Evolutionary conservation across 2,797 vertebrate genomes (phyloP), one percentile per base, ranked within the genome.

Genomic region (Typhlichthys eigenmanni): DNA sequence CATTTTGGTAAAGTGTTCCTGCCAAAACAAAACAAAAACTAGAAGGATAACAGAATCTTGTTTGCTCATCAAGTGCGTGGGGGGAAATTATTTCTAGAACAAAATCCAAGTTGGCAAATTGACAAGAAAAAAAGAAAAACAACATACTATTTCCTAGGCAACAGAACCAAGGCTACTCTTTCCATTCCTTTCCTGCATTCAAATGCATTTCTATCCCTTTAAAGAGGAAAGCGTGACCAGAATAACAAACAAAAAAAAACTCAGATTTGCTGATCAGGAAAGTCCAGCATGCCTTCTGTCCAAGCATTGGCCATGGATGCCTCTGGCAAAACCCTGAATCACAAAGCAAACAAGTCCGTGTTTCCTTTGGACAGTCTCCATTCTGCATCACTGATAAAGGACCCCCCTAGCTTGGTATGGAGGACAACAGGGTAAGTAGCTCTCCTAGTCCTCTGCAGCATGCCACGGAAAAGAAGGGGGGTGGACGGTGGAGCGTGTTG

Each of bases 251-350:
- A 47, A 5, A 47, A 47, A 17, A 47, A 63, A 85, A 55, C 59
- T 73, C 64, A 60, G 64, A 72, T 75, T 69, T 70, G 55, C 8
- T 83, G 64, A 81, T 74, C 53, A 79, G 69, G 58, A 61, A 5
- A 68, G 69, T 74, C 62, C 64, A 16, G 75, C 63, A 72, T 17
- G 60, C 56, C 38, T 80, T 74, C 48, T 46, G 78, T 75, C 51
- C 68, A 67, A 24, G 64, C 60, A 47, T 60, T 57, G 76, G 75
- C 81, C 56, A 58, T 17, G 3, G 69, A 24, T 49, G 78, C 73
- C 72, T 83, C 75, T 78, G 78, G 74, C 70, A 76, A 76, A 60
- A 69, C 88, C 88, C 88, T 82, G 87, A 91, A 85, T 84, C 82
- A 75, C 76, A 87, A 74, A 69, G 75, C 62, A 75, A 68, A 24